Conservation (phyloP, 2,888 invertebrate species). For the Leptinotarsa rubiginosa region DNA sequence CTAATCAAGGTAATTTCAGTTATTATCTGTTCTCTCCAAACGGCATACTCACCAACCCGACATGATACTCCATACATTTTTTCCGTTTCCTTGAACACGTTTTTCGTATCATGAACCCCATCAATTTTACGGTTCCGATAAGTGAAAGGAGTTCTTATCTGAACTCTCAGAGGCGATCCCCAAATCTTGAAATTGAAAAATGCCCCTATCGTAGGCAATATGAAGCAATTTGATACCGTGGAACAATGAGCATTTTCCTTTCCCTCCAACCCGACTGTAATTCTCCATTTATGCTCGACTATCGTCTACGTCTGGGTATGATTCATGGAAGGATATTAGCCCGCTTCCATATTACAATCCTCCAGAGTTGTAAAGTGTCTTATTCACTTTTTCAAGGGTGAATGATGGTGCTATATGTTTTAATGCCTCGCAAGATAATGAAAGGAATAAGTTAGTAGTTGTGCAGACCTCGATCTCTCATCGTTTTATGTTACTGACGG, state of each 20-base stretch:
- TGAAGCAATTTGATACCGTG: background rate
- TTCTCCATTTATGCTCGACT: conserved; percentile 17
- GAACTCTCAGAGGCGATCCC: background rate
- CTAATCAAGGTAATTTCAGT: too few relatives aligned
- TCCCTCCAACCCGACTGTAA: background rate
- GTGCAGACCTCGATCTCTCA: background rate
- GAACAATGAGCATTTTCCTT: background rate
- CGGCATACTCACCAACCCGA: too few relatives aligned
- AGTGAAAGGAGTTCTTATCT: background rate
- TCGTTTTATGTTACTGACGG: background rate
- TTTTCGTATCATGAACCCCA: background rate
- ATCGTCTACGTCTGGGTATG: conserved; percentile 22
- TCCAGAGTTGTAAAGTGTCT: conserved; percentile 14
- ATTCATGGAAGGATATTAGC: conserved; percentile 29
- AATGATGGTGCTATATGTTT: conserved; percentile 1
- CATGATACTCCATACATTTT: too few relatives aligned
- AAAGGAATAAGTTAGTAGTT: background rate
- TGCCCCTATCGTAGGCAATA: background rate
- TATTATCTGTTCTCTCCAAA: too few relatives aligned
- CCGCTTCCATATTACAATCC: conserved; percentile 22
- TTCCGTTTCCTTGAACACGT: background rate
- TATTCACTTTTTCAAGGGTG: conserved; percentile 19
- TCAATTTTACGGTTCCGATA: background rate
- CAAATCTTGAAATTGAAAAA: background rate
- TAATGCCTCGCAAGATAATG: background rate